Conservation (phyloP, 2,797 vertebrate species). For the Lacerta agilis region DNA sequence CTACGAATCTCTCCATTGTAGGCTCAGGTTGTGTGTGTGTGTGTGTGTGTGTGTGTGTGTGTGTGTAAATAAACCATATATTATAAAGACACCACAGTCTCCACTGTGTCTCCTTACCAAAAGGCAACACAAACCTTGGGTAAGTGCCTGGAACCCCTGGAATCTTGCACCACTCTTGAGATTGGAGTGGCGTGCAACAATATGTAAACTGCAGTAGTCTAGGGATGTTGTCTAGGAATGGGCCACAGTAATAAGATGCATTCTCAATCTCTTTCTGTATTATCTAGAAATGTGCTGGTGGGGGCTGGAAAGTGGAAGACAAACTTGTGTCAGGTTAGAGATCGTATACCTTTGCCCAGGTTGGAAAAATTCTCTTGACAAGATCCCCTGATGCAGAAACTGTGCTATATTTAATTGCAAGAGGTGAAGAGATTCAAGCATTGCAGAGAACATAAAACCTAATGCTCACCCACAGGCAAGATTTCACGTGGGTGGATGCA, state of each 20-base stretch:
- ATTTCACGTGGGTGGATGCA: conserved; percentile 68
- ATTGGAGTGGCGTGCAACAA: no score
- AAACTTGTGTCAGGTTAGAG: conserved; percentile 26
- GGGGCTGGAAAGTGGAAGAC: conserved; percentile 22
- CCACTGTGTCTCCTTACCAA: no score
- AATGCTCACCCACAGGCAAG: conserved; percentile 65
- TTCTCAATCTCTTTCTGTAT: conserved; percentile 18
- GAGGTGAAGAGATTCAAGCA: conserved; percentile 53
- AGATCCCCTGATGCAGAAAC: conserved; percentile 25
- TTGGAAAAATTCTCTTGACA: conserved; percentile 18
- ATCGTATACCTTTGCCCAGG: conserved; percentile 20
- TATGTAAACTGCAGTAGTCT: background rate
- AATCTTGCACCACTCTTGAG: no score
- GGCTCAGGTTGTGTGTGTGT: no score
- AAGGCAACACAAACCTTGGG: no score
- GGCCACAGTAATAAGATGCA: background rate
- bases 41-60: no score
- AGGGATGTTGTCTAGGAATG: background rate
- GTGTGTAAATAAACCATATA: no score
- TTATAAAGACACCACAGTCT: no score
- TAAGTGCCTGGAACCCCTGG: no score
- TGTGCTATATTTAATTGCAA: conserved; percentile 52
- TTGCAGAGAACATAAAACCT: conserved; percentile 60
- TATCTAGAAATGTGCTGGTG: background rate
- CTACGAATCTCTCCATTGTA: no score